Conservation (phyloP, 2,888 invertebrate genomes). For the Eristalis arbustorum region DNA sequence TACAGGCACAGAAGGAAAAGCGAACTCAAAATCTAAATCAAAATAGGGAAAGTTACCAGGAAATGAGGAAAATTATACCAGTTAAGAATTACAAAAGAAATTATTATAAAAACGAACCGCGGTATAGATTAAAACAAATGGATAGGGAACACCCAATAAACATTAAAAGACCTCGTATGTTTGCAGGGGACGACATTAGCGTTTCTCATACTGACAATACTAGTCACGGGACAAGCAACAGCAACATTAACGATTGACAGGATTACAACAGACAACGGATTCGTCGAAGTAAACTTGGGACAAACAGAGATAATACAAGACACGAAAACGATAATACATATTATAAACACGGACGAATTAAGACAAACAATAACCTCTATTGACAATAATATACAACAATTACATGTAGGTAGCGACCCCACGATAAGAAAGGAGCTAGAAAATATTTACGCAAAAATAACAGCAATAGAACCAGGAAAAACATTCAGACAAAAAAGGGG, state of each 20-base stretch:
- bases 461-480: neutral
- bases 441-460: neutral
- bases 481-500: constrained; percentile 6
- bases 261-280: constrained; percentile 10
- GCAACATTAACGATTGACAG: neutral
- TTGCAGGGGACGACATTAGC: constrained; percentile 10
- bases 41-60: constrained; percentile 6
- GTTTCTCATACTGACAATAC: neutral
- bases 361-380: neutral
- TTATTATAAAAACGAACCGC: neutral
- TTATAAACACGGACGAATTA: constrained; percentile 3
- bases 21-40: neutral
- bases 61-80: neutral
- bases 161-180: constrained; percentile 2
- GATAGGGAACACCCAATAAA: constrained; percentile 2
- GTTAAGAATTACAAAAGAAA: neutral
- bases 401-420: neutral
- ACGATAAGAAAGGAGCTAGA: constrained; percentile 5
- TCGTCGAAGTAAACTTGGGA: neutral
- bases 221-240: neutral
- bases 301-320: constrained; percentile 10
- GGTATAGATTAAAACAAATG: neutral
- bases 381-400: neutral
- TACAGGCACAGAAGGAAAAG: neutral
- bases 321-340: neutral